Percentiles rank a stretch among this genome's conserved stretches.
These are phyloP conservation scores for Aphaenogaster ashmeadi DNA, from an alignment of 1,140 invertebrate genomes.

Conservation along the genomic window DNA sequence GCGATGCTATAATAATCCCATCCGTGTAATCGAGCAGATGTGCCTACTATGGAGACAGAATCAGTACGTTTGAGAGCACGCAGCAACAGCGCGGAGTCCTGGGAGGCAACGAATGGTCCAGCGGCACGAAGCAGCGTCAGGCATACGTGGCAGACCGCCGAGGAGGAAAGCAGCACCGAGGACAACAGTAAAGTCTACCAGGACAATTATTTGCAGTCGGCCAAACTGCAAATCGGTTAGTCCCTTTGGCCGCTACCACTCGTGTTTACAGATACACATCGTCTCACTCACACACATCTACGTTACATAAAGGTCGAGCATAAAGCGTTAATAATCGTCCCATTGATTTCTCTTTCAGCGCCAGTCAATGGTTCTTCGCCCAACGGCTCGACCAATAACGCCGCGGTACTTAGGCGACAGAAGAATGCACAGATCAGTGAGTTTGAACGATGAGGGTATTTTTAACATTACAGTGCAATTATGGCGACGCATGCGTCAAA, in stretches of 20 bases:
- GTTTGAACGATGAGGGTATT: constrained; percentile 66
- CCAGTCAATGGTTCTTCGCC: constrained; percentile 57
- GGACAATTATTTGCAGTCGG: constrained; percentile 51
- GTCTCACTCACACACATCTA: background rate
- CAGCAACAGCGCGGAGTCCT: constrained; percentile 89
- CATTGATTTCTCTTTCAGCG: constrained; percentile 63
- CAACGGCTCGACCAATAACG: constrained; percentile 80
- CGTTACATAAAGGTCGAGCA: constrained; percentile 56
- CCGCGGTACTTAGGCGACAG: constrained; percentile 88
- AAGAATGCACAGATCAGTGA: constrained; percentile 87
- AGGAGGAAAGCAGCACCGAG: constrained; percentile 68
- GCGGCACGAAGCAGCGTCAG: constrained; percentile 73
- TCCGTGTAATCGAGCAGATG: background rate
- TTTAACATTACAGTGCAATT: constrained; percentile 53
- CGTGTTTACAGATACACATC: background rate
- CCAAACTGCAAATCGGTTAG: constrained; percentile 59
- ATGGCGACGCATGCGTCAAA: constrained; percentile 29
- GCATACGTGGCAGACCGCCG: constrained; percentile 82
- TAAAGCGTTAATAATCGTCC: constrained; percentile 62
- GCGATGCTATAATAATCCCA: background rate
- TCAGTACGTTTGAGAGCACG: constrained; percentile 88
- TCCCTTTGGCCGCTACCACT: background rate
- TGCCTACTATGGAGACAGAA: constrained; percentile 85
- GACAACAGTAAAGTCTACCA: constrained; percentile 77
- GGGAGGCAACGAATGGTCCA: constrained; percentile 83